Evolutionary conservation across 2,888 invertebrate species (phyloP), one percentile per base, ranked within the genome.

Genomic region (Aphrophora alni): DNA sequence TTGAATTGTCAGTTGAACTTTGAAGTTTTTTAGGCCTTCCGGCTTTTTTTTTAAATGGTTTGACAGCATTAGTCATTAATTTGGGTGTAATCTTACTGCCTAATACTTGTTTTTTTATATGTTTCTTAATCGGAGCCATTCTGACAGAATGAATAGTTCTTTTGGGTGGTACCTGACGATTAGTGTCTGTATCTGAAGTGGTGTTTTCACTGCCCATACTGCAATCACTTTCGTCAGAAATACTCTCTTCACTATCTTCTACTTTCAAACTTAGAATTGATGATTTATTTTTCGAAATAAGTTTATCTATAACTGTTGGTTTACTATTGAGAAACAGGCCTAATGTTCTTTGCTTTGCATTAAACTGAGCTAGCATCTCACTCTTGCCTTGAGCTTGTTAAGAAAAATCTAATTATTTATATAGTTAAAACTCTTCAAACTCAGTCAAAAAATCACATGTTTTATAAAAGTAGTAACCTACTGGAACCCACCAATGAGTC

Each of bases 251-350:
- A 72, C 72, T 78, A 24, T 75, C 76, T 77, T 77, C 51, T 21
- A 21, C n/a, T 59, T n/a, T 21, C 21, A 59, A 59, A 59, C 59
- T 21, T 59, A 77, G 51, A 68, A 84, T 80, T 14, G 84, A 84
- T 17, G 81, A 80, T 81, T 81, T 83, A 69, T 84, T 84, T 77
- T 80, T 79, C 26, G 77, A 82, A 38, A 85, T 84, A 26, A 84
- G 77, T 38, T 80, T 80, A 69, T 84, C 84, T 33, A 84, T 84
- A 21, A 84, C 76, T 24, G 84, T 83, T 17, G 84, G 84, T 28
- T 82, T 80, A 17, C 75, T 75, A 69, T 75, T 80, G 14, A 83
- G 69, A 73, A 83, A 76, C 21, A 59, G 59, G 59, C 59, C 59
- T 51, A 81, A 70, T 72, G 81, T 69, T 28, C 75, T 81, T 17